Base-by-base conservation (phyloP, 2,113 vertebrate genomes). In the Xiphophorus hellerii region DNA sequence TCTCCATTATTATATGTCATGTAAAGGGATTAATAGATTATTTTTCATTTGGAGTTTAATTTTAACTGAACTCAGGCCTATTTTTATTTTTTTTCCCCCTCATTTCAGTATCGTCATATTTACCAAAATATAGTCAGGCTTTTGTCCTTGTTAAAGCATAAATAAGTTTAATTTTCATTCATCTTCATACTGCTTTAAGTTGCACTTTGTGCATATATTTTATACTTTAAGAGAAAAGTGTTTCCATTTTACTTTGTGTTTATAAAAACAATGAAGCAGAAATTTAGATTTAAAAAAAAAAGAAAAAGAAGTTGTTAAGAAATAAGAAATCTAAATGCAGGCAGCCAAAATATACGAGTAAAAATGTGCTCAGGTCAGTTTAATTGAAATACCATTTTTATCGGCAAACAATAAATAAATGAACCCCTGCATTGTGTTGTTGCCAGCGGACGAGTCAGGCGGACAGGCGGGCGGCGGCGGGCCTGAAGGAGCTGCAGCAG, bases 391-490 rank as follows among this genome's bases (percentile, higher is more conserved):
- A 17, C 6, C 1, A 9, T 17, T 63, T 8, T 17, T 17, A 8
- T 9, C 4, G 22, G 6, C 7, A 25, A 25, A 54, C 20, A 25
- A 54, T 17, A 20, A 31, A 12, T 14, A 66, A 66, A 6, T 15
- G 35, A 13, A 27, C 14, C 15, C 4, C 11, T 2, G 20, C 62
- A 65, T 25, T 79, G 11, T 84, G 3, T 83, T 33, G 13, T 69
- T 82, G 95, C 94, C 94, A 93, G 81, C 93, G 95, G 89, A 95
- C 94, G 74, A 95, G 93, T 77, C 87, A 94, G 61, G 92, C 94
- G 35, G 94, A 95, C 84, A 93, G 89, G 62, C 93, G 88, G 77
- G 90, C 88, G 11, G 93, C 69, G 69, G 87, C 91, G 15, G 93
- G 90, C 60, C 39, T 97, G 62, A 95, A 94, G 76, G 93, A 94